These are phyloP conservation scores for Araneus ventricosus DNA, from an alignment of 1,140 invertebrate genomes.

Conservation along the genomic window DNA sequence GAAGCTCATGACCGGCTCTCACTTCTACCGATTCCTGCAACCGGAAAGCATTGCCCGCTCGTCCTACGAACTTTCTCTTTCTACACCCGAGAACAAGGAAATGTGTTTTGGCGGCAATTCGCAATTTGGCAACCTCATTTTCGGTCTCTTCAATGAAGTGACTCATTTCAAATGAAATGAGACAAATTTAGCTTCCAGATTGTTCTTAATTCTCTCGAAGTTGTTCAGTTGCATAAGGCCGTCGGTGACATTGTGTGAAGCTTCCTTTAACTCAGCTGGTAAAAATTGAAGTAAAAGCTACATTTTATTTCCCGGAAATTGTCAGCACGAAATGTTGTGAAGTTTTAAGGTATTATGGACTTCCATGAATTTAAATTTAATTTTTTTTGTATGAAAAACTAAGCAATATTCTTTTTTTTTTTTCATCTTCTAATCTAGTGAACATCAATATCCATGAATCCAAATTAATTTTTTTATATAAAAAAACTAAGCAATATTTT, in stretches of 20 bases:
- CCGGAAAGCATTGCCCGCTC: constrained; percentile 13
- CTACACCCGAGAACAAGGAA: not conserved
- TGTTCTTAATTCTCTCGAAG: not conserved
- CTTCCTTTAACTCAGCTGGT: not conserved
- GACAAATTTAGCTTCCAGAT: not conserved
- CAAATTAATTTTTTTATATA: too few species aligned
- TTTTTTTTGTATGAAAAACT: too few species aligned
- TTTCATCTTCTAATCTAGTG: too few species aligned
- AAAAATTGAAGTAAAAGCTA: not conserved
- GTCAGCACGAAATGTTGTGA: too few species aligned
- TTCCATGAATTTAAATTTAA: too few species aligned
- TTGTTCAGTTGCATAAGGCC: not conserved
- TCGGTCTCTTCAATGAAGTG: not conserved
- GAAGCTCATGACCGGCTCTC: not conserved
- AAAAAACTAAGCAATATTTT: too few species aligned
- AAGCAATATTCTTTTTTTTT: too few species aligned
- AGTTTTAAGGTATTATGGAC: too few species aligned
- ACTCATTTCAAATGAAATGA: not conserved
- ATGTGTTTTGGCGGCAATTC: constrained; percentile 10
- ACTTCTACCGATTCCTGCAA: not conserved
- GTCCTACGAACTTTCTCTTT: constrained; percentile 15
- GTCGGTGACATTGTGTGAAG: not conserved
- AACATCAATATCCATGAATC: too few species aligned
- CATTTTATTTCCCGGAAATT: not conserved
- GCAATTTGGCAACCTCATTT: not conserved